These are phyloP conservation scores for Dasysyrphus tricinctus DNA, from an alignment of 2,888 invertebrate species.

Conservation along the genomic window DNA sequence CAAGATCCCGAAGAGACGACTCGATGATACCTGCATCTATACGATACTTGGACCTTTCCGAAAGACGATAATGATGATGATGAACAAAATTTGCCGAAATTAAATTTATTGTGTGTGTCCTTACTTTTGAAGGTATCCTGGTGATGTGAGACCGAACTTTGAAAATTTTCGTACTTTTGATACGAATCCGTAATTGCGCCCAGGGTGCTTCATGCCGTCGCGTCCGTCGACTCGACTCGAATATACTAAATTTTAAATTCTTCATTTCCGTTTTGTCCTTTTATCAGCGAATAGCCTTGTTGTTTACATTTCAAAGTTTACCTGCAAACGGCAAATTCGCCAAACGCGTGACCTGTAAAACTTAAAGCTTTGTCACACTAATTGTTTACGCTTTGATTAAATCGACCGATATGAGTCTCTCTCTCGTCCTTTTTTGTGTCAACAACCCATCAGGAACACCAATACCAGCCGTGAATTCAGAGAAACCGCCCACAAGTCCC, in stretches of 20 bases:
- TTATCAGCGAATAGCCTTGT: not conserved
- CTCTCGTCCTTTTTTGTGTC: not conserved
- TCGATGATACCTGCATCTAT: slow-evolving; percentile 49
- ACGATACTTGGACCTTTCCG: slow-evolving; percentile 53
- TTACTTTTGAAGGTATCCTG: slow-evolving; percentile 65
- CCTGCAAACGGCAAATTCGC: slow-evolving; percentile 48
- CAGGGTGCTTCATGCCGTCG: slow-evolving; percentile 41
- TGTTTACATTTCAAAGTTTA: slow-evolving; percentile 17
- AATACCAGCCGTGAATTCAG: not conserved
- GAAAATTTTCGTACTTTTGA: slow-evolving; percentile 62
- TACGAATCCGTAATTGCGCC: slow-evolving; percentile 55
- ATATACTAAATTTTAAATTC: slow-evolving; percentile 40
- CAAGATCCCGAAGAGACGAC: slow-evolving; percentile 54
- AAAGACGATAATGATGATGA: slow-evolving; percentile 4
- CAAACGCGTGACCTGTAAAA: slow-evolving; percentile 67
- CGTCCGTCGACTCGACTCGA: not conserved
- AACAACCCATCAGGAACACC: not conserved
- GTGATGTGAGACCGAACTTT: slow-evolving; percentile 38
- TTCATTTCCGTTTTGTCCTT: slow-evolving; percentile 39
- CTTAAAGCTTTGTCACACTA: slow-evolving; percentile 66
- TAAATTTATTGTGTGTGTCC: not conserved
- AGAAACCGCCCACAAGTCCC: not conserved
- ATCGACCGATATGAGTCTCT: slow-evolving; percentile 36
- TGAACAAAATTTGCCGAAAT: not conserved
- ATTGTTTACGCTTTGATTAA: slow-evolving; percentile 69